Evolutionary conservation across 2,113 vertebrate genomes (phyloP).

Genomic region (Sclerurus mexicanus): DNA sequence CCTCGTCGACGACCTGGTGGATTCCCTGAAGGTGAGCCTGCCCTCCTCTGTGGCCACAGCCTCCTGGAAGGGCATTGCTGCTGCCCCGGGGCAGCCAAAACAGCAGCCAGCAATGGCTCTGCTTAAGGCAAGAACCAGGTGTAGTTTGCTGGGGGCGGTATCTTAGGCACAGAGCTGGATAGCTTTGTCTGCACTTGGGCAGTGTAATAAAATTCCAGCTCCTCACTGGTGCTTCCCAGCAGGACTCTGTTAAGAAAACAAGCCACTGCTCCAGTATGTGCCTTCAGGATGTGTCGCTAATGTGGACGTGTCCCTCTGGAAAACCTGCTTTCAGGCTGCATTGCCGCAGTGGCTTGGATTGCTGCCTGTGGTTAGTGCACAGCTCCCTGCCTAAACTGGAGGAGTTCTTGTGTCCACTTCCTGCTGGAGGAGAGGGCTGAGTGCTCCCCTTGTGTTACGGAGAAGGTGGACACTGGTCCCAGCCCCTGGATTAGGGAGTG

Average conservation of each 20-base stretch:
- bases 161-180: rapidly evolving
- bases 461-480: not conserved
- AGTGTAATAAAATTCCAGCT: not conserved
- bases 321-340: not conserved
- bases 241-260: not conserved
- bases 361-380: not conserved
- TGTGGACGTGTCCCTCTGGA: not conserved
- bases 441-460: not conserved
- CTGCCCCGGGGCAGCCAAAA: too few species aligned
- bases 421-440: not conserved
- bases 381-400: not conserved
- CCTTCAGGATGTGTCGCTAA: not conserved
- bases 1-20: slow-evolving; percentile 95
- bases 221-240: not conserved
- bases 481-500: not conserved
- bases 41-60: not conserved
- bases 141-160: not conserved
- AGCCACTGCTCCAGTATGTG: rapidly evolving
- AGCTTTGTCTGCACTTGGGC: not conserved
- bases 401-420: not conserved
- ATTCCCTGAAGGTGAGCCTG: slow-evolving; percentile 91
- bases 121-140: not conserved
- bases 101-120: not conserved
- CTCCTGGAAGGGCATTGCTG: not conserved
- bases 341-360: not conserved